phyloP scores from a whole-genome alignment of 2,888 invertebrate genomes.

The Eurytoma californica region DNA sequence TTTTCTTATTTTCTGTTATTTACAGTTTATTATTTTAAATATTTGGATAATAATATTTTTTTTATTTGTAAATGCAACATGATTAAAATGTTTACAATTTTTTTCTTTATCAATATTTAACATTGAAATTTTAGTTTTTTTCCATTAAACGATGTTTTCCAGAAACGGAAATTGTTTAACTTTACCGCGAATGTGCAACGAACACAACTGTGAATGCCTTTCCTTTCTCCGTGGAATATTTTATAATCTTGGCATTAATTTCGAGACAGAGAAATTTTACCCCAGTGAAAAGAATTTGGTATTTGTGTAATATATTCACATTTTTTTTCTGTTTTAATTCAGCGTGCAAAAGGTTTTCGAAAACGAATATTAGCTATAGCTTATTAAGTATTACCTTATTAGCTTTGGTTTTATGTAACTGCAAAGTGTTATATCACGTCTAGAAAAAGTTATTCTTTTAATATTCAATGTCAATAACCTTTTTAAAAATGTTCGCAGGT shows the following conservation, averaged over 20 bases:
- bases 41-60: too few species aligned
- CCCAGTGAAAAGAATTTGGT: too few species aligned
- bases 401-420: too few species aligned
- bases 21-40: too few species aligned
- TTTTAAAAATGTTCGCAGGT: not conserved
- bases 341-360: not conserved
- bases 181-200: constrained; percentile 5
- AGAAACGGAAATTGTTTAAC: not conserved
- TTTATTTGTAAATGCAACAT: too few species aligned
- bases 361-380: not conserved
- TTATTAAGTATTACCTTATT: not conserved
- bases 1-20: too few species aligned
- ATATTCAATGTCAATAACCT: not conserved
- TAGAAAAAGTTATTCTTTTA: not conserved
- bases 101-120: too few species aligned
- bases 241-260: not conserved
- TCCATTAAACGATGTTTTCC: too few species aligned
- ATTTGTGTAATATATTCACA: too few species aligned
- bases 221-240: constrained; percentile 25
- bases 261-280: too few species aligned
- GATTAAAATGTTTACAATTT: too few species aligned
- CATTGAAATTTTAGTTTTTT: too few species aligned
- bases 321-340: not conserved
- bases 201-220: constrained; percentile 29
- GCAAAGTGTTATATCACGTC: not conserved